phyloP scores from a whole-genome alignment of 2,797 vertebrate genomes.

The Gallinago nigripennis region DNA sequence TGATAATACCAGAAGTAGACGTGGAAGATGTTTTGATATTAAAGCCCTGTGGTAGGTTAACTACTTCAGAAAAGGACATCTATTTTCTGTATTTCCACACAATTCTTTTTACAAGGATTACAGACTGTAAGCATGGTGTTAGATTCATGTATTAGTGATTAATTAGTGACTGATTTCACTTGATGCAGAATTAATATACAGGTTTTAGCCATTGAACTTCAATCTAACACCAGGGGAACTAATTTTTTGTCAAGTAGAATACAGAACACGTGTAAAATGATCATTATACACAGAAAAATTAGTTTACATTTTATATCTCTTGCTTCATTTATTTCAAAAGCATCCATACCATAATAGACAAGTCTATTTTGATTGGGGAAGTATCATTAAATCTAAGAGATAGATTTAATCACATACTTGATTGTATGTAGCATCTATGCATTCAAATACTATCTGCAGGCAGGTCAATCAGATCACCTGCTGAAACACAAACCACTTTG shows the following conservation, averaged over 20 bases:
- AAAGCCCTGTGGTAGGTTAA: not conserved
- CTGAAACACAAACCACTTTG: conserved; percentile 90
- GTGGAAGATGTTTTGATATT: not conserved
- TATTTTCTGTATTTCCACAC: not conserved
- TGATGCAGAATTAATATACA: not conserved
- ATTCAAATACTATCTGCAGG: conserved; percentile 89
- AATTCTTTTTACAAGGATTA: not conserved
- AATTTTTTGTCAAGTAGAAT: not conserved
- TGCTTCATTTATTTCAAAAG: not conserved
- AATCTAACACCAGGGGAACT: not conserved
- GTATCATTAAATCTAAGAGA: not conserved
- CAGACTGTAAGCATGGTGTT: not conserved
- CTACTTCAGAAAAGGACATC: not conserved
- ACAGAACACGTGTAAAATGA: not conserved
- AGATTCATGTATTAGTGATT: not conserved
- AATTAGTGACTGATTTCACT: not conserved
- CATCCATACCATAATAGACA: not conserved
- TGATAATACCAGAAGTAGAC: not conserved
- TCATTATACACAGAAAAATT: not conserved
- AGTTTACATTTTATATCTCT: not conserved
- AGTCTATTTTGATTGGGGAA: not conserved
- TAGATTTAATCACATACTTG: not conserved
- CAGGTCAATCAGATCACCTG: conserved; percentile 90
- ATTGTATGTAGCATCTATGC: conserved; percentile 85
- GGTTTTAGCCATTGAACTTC: not conserved